These are phyloP conservation scores for Lophotriccus pileatus DNA, from an alignment of 2,797 vertebrate species.

Conservation along the genomic window DNA sequence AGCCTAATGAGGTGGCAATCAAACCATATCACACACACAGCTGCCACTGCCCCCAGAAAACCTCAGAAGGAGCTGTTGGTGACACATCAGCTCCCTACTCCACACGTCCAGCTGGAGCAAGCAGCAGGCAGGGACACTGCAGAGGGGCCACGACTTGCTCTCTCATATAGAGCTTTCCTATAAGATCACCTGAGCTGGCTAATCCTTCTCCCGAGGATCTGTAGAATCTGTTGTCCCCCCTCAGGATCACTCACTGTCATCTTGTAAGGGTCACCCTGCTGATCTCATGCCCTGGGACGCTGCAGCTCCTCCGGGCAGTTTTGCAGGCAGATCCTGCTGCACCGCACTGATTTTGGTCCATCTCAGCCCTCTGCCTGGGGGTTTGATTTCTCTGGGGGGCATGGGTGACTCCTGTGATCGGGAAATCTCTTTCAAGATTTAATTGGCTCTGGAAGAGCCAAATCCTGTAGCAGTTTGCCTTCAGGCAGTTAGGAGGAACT, in stretches of 20 bases:
- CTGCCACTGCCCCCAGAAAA: background rate
- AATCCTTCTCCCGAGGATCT: background rate
- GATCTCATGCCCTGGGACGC: background rate
- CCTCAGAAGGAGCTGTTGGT: background rate
- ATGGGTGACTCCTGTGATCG: background rate
- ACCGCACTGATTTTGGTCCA: background rate
- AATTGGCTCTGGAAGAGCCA: background rate
- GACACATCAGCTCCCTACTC: background rate
- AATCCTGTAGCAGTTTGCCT: background rate
- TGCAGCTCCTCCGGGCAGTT: background rate
- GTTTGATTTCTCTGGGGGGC: background rate
- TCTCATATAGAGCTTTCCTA: background rate
- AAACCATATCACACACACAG: background rate
- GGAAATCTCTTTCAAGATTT: slow-evolving; percentile 2
- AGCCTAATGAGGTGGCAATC: background rate
- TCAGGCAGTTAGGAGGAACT: background rate
- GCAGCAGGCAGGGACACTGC: background rate
- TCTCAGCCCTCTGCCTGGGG: background rate
- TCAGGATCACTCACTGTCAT: background rate
- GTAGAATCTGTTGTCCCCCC: background rate
- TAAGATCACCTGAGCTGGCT: background rate
- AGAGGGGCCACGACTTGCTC: rapidly evolving
- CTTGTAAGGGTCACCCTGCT: background rate
- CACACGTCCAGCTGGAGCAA: background rate
- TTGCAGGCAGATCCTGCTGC: background rate